phyloP scores from a whole-genome alignment of 2,113 vertebrate species.

The Rissa tridactyla region DNA sequence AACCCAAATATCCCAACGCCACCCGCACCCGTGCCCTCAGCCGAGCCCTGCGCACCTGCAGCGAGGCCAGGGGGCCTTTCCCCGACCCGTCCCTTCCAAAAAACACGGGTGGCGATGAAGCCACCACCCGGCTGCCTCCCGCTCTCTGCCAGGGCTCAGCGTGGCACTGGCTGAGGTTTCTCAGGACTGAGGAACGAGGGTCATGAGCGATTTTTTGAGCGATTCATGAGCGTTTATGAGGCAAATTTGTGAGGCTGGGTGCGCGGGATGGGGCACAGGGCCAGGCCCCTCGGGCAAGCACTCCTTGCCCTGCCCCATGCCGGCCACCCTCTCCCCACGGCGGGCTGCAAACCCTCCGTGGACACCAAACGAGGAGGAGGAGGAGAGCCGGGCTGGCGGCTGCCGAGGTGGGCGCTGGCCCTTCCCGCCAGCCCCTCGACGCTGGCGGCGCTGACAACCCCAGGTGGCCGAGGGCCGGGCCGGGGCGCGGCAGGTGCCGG shows the following conservation, averaged over 20 bases:
- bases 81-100: not conserved
- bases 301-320: not conserved
- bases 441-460: not conserved
- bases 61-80: not conserved
- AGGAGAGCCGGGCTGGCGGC: not conserved
- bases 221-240: not conserved
- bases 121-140: not conserved
- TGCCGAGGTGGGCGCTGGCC: not conserved
- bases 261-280: fast-evolving
- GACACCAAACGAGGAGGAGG: fast-evolving
- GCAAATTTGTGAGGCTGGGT: fast-evolving
- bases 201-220: too few relatives aligned
- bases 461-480: not conserved
- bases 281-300: not conserved
- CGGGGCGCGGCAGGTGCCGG: not conserved
- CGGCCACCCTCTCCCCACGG: not conserved
- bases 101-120: not conserved
- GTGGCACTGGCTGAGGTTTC: fast-evolving
- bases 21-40: fast-evolving
- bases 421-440: not conserved
- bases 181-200: not conserved
- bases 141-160: not conserved
- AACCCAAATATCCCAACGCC: not conserved
- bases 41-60: not conserved
- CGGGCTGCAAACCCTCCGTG: not conserved